Evolutionary conservation across 2,113 vertebrate species (phyloP), one percentile per base, ranked within the genome.

Genomic region (Perca schrenkii): DNA sequence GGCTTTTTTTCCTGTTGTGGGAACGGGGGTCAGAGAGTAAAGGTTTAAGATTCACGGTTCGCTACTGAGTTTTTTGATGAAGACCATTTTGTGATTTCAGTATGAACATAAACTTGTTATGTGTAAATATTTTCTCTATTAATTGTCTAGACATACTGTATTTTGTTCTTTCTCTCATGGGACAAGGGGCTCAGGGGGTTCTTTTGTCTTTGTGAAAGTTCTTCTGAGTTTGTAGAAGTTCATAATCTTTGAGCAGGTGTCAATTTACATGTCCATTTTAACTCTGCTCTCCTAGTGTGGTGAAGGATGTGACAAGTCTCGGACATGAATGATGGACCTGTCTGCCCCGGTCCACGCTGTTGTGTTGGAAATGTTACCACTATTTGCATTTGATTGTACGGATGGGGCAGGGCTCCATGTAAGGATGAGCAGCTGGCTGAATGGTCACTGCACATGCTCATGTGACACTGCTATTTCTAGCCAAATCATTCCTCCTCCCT

Each of bases 391-490:
- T 82, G 80, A 90, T 75, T 85, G 80, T 84, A 68, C 28, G 52
- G 50, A 72, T 12, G 71, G 69, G 58, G 64, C 72, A 74, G 79
- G 69, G 64, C 80, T 92, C 91, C 91, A 93, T 94, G 90, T 93
- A 93, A 93, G 93, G 93, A 89, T 56, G 92, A 92, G 90, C 89
- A 91, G 91, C 89, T 88, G 91, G 90, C 84, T 87, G 83, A 67
- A 66, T 80, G 86, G 88, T 89, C 85, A 67, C 85, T 79, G 88
- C 80, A 60, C 81, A 73, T 83, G 47, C 86, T 93, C 90, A 93
- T 94, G 91, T 94, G 91, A 93, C 91, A 77, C 81, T 73, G 88
- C 92, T 94, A 94, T 94, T 94, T 94, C 91, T 90, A 90, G 93
- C 90, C 89, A 86, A 91, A 82, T 85, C 87, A 85, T 91, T 84